Conservation (phyloP, 2,113 vertebrate genomes). For the Suncus etruscus region DNA sequence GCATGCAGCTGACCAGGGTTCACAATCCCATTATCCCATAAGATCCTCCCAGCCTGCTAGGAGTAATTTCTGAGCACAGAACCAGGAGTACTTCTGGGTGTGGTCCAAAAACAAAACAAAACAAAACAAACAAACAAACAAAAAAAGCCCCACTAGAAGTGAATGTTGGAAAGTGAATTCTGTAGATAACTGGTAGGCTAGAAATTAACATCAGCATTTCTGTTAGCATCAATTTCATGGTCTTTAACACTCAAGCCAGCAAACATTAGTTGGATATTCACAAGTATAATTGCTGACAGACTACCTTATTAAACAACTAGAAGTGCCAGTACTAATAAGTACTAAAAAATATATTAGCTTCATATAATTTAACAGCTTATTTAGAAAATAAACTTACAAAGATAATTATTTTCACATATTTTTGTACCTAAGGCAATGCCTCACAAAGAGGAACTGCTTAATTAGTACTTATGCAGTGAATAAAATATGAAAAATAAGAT, state of each 20-base stretch:
- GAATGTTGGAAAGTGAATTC: constrained; percentile 44
- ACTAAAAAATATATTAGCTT: constrained; percentile 4
- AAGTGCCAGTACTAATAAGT: neutral
- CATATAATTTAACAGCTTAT: constrained; percentile 44
- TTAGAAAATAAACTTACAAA: constrained; percentile 57
- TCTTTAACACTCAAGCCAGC: neutral
- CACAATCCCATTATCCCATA: too few species aligned
- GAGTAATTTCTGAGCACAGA: too few species aligned
- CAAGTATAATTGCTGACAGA: constrained; percentile 8
- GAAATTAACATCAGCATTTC: constrained; percentile 28
- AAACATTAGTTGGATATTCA: constrained; percentile 23
- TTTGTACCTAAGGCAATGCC: constrained; percentile 1
- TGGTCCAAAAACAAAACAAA: too few species aligned
- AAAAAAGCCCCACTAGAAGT: too few species aligned
- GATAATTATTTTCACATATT: constrained; percentile 28
- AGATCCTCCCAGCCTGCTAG: too few species aligned
- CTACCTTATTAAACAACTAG: constrained; percentile 31
- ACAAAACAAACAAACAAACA: too few species aligned
- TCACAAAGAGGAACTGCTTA: constrained; percentile 1
- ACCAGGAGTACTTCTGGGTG: too few species aligned
- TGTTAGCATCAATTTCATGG: neutral
- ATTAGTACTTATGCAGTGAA: constrained; percentile 49
- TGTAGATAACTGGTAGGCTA: constrained; percentile 23
- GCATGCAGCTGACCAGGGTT: too few species aligned
- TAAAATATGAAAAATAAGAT: constrained; percentile 55